Conservation (phyloP, 2,797 vertebrate genomes). For the Parauchenoglanis punctatus region DNA sequence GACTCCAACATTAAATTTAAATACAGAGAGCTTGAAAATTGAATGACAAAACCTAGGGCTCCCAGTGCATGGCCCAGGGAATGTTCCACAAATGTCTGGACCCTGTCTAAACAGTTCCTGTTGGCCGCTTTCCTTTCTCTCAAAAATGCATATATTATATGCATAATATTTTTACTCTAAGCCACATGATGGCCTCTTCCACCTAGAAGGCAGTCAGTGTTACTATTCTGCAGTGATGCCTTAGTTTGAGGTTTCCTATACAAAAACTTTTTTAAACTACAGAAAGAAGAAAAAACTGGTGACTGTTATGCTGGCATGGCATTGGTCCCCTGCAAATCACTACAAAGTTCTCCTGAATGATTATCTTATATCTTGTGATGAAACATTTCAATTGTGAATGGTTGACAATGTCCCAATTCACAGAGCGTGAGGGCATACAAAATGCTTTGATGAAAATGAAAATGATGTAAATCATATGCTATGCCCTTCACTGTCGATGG, state of each 20-base stretch:
- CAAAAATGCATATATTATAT: background rate
- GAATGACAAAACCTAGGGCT: background rate
- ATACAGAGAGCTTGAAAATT: constrained; percentile 72
- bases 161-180: background rate
- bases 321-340: background rate
- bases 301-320: background rate
- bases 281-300: background rate
- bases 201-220: background rate
- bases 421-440: background rate
- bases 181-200: background rate
- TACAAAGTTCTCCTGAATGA: background rate
- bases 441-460: background rate
- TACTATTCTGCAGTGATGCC: background rate
- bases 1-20: constrained; percentile 73
- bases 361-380: background rate
- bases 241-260: background rate
- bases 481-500: background rate
- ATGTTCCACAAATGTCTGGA: background rate
- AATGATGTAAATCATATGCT: background rate
- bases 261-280: background rate
- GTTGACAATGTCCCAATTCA: background rate
- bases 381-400: background rate
- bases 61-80: background rate
- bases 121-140: background rate
- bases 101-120: background rate